Percentiles rank a stretch among this genome's conserved stretches.
Evolutionary conservation across 2,113 vertebrate genomes (phyloP).

Genomic region (Emydocephalus ijimae): DNA sequence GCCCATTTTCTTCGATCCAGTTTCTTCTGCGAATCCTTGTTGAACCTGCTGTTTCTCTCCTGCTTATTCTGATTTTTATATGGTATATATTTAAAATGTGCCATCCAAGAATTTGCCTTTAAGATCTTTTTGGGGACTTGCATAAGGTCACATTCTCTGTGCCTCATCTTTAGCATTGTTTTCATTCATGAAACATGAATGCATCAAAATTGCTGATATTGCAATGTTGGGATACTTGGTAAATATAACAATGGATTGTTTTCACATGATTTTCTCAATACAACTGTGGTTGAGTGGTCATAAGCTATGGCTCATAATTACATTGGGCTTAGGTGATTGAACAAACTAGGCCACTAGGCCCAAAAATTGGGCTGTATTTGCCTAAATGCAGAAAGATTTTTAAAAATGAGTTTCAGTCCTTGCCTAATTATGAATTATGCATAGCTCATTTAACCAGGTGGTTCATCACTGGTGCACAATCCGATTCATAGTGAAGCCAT

Average conservation of each 20-base stretch:
- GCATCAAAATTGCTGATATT: neutral
- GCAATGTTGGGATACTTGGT: neutral
- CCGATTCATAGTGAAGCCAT: neutral
- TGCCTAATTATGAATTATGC: neutral
- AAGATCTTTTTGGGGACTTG: neutral
- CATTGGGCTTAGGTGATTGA: neutral
- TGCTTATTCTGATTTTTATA: neutral
- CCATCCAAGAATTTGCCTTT: rapidly evolving
- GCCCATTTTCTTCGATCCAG: neutral
- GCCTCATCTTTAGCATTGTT: neutral
- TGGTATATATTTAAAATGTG: conserved; percentile 7
- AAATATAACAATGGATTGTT: neutral
- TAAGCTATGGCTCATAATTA: neutral
- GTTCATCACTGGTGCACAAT: neutral
- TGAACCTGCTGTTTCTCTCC: neutral
- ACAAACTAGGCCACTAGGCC: neutral
- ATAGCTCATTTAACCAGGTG: neutral
- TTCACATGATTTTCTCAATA: neutral
- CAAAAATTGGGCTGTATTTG: neutral
- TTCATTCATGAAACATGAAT: neutral
- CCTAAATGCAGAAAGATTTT: neutral
- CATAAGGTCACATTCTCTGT: neutral
- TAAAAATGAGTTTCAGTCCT: neutral
- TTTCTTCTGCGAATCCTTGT: neutral
- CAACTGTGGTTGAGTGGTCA: neutral